Evolutionary conservation across 1,140 invertebrate species (phyloP).

Genomic region (Aphelinus certus): DNA sequence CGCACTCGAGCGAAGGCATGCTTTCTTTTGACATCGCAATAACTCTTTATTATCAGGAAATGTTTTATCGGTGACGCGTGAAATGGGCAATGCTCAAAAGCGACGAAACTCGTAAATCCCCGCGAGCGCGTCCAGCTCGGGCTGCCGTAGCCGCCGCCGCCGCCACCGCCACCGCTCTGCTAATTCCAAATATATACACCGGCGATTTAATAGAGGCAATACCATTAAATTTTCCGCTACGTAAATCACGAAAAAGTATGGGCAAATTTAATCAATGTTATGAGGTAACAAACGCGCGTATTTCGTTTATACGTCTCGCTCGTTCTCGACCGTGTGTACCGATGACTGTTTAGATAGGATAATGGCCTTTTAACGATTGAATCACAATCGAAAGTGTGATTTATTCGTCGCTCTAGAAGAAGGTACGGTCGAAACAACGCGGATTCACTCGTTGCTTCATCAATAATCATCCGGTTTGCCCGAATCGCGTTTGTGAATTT

Average conservation of each 20-base stretch:
- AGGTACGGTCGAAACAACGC: too few species aligned
- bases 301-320: too few species aligned
- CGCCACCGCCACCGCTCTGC: background rate
- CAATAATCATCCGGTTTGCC: too few species aligned
- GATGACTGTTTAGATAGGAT: too few species aligned
- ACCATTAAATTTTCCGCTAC: conserved; percentile 25
- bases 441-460: too few species aligned
- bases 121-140: background rate
- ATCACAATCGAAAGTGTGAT: too few species aligned
- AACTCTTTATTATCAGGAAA: conserved; percentile 40
- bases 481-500: too few species aligned
- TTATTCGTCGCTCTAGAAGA: too few species aligned
- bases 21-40: conserved; percentile 37
- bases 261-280: conserved; percentile 23
- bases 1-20: conserved; percentile 10
- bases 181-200: conserved; percentile 23
- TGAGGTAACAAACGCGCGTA: background rate
- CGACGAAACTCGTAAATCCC: conserved; percentile 38
- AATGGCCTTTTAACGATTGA: too few species aligned
- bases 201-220: conserved; percentile 27
- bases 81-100: conserved; percentile 38
- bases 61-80: conserved; percentile 40
- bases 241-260: conserved; percentile 23
- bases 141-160: background rate
- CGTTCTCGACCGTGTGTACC: too few species aligned